Percentiles rank a stretch among this genome's conserved stretches.
phyloP scores from a whole-genome alignment of 2,888 invertebrate species.

The Tipula confusa region DNA sequence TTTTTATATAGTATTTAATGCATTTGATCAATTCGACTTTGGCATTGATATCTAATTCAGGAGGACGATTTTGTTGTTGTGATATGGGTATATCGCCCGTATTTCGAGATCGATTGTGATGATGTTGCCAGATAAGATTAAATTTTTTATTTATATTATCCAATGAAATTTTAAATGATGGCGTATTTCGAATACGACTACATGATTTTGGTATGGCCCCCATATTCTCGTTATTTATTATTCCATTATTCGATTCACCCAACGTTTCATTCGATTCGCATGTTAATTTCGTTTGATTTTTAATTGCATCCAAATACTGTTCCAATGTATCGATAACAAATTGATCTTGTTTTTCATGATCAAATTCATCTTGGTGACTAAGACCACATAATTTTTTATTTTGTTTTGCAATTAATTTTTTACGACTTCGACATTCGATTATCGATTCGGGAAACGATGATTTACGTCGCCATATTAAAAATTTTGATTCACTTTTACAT shows the following conservation, averaged over 20 bases:
- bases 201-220: constrained; percentile 38
- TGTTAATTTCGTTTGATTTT: too few species aligned
- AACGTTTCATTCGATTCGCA: too few species aligned
- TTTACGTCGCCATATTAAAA: constrained; percentile 72
- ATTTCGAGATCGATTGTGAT: background rate
- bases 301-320: background rate
- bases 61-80: background rate
- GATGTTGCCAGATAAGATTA: background rate
- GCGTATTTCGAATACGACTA: background rate
- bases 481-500: constrained; percentile 71
- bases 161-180: background rate
- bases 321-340: background rate
- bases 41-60: background rate
- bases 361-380: background rate
- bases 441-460: constrained; percentile 74
- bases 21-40: background rate
- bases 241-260: background rate
- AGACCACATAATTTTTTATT: background rate
- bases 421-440: constrained; percentile 49
- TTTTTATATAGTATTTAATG: constrained; percentile 25
- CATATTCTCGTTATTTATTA: constrained; percentile 29
- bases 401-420: constrained; percentile 51
- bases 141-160: constrained; percentile 21
- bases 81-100: background rate
- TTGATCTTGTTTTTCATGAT: background rate